These are phyloP conservation scores for Cantharis flavilabris DNA, from an alignment of 2,888 invertebrate genomes.

Conservation along the genomic window DNA sequence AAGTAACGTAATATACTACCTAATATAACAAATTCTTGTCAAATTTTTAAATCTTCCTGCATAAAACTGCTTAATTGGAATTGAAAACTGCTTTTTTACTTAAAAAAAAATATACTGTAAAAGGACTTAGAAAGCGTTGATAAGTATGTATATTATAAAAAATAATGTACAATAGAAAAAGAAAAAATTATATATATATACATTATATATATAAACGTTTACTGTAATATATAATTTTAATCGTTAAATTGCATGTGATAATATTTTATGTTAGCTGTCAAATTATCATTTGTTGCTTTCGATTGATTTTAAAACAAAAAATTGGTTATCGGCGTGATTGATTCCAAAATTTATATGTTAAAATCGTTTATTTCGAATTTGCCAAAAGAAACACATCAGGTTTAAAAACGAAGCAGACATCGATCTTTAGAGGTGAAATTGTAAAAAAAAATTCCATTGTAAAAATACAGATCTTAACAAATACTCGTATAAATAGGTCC, in stretches of 20 bases:
- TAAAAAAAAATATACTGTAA: conserved; percentile 41
- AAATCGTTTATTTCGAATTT: background rate
- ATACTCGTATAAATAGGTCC: background rate
- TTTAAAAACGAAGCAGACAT: background rate
- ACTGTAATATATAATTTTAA: conserved; percentile 47
- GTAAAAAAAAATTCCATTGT: background rate
- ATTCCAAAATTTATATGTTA: background rate
- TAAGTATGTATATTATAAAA: conserved; percentile 46
- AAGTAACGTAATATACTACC: background rate
- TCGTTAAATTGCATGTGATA: conserved; percentile 55
- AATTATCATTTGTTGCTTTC: background rate
- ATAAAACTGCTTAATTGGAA: conserved; percentile 56
- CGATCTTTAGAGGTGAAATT: background rate
- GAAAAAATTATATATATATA: conserved; percentile 37
- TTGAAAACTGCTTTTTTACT: conserved; percentile 58
- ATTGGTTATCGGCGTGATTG: background rate
- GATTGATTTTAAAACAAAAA: background rate
- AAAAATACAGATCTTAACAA: background rate
- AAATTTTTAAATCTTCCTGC: conserved; percentile 39
- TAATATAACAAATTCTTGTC: background rate
- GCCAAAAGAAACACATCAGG: background rate
- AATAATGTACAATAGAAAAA: conserved; percentile 36
- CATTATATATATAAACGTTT: conserved; percentile 49
- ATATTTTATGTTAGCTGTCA: conserved; percentile 39
- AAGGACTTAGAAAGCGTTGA: conserved; percentile 43